These are phyloP conservation scores for Matsumurasca onukii DNA, from an alignment of 1,140 invertebrate species.

Conservation along the genomic window DNA sequence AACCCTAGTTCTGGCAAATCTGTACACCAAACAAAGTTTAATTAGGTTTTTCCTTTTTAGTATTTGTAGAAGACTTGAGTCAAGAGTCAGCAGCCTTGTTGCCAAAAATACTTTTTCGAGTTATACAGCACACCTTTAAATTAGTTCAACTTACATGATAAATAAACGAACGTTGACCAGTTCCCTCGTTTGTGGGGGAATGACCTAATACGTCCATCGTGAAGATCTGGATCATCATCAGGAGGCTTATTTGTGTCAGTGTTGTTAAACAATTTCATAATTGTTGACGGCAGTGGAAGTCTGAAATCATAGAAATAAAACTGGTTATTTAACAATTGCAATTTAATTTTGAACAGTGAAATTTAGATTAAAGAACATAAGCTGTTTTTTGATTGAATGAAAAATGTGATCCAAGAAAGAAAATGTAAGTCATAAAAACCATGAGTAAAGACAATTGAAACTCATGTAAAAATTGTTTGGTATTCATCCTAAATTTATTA, in stretches of 20 bases:
- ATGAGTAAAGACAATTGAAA: no score
- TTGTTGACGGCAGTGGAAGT: conserved; percentile 25
- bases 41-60: neutral
- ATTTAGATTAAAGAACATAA: no score
- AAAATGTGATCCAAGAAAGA: no score
- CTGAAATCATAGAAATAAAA: conserved; percentile 57
- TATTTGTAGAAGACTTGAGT: neutral
- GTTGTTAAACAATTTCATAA: conserved; percentile 3
- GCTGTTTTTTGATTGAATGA: no score
- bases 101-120: neutral
- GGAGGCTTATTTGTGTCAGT: conserved; percentile 22
- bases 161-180: conserved; percentile 74
- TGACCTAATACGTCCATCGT: conserved; percentile 63
- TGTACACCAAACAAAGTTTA: neutral
- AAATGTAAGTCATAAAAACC: no score
- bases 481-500: no score
- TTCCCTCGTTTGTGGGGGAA: conserved; percentile 79
- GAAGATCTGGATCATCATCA: conserved; percentile 58
- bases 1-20: neutral
- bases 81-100: neutral
- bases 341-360: no score
- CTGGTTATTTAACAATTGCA: no score
- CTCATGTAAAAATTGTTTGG: no score
- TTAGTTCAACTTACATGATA: conserved; percentile 51
- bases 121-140: neutral